Evolutionary conservation across 1,140 invertebrate species (phyloP).

Genomic region (Brachionus koreanus): DNA sequence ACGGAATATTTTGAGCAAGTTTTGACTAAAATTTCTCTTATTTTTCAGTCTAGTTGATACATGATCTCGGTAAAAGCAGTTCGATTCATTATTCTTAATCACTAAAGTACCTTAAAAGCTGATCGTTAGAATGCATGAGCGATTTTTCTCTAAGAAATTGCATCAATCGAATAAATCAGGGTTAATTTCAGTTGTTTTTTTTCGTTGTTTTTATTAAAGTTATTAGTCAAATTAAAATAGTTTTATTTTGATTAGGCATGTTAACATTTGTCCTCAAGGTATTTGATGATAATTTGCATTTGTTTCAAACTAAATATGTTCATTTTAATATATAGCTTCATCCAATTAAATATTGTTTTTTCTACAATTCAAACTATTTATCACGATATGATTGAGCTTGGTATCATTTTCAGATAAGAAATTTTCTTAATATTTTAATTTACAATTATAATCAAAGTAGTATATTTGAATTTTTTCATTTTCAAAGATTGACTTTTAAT

Average conservation of each 20-base stretch:
- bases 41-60: not conserved
- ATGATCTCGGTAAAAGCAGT: not conserved
- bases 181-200: not conserved
- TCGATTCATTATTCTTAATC: slow-evolving; percentile 2
- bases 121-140: slow-evolving; percentile 10
- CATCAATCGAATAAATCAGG: not conserved
- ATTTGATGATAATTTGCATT: not conserved
- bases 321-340: not conserved
- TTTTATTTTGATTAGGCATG: not conserved
- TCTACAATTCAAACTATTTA: not conserved
- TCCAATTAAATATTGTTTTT: not conserved
- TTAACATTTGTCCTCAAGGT: slow-evolving; percentile 1
- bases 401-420: not conserved
- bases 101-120: not conserved
- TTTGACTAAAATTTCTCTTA: not conserved
- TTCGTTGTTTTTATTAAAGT: not conserved
- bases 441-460: not conserved
- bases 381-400: not conserved
- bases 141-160: not conserved
- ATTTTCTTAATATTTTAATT: not conserved
- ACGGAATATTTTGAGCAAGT: not conserved
- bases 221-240: not conserved
- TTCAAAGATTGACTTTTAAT: not conserved
- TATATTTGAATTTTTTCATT: too few relatives aligned
- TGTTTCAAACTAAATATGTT: not conserved